Percentiles rank a stretch among this genome's conserved stretches.
phyloP scores from a whole-genome alignment of 1,140 invertebrate species.

The Phthorimaea operculella region DNA sequence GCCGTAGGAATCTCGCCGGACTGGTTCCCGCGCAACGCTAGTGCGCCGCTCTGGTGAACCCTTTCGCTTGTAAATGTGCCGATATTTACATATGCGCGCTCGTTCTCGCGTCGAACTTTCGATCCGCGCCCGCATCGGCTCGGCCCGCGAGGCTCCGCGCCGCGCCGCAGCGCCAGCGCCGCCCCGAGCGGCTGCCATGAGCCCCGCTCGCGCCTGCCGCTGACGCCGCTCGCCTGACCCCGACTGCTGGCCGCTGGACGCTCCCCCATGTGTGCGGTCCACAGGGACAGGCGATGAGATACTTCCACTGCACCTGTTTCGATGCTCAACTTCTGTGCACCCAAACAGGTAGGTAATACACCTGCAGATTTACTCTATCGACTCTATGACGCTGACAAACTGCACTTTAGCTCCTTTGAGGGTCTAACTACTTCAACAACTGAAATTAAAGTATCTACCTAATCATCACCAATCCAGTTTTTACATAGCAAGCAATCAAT shows the following conservation, averaged over 20 bases:
- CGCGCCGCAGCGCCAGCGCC: conserved; percentile 32
- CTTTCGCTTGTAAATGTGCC: conserved; percentile 68
- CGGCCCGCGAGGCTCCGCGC: conserved; percentile 31
- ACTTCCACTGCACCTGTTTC: conserved; percentile 1
- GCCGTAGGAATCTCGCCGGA: conserved; percentile 65
- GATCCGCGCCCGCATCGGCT: conserved; percentile 49
- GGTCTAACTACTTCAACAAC: no score
- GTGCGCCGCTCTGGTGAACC: conserved; percentile 66
- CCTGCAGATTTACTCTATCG: neutral
- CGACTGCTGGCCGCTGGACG: neutral
- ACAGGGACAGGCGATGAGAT: conserved; percentile 1
- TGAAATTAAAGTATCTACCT: no score
- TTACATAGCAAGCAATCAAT: no score
- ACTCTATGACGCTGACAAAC: no score
- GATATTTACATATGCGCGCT: conserved; percentile 67
- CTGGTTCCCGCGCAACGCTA: conserved; percentile 64
- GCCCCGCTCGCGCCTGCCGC: conserved; percentile 50
- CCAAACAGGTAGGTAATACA: neutral
- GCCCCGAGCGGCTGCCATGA: conserved; percentile 31
- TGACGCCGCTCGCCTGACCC: conserved; percentile 21
- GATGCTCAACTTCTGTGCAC: conserved; percentile 1
- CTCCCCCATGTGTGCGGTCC: neutral
- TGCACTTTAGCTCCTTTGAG: no score
- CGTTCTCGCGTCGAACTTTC: conserved; percentile 64
- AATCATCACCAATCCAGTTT: no score